Evolutionary conservation across 2,888 invertebrate species (phyloP).

Genomic region (Deroplatys truncata): DNA sequence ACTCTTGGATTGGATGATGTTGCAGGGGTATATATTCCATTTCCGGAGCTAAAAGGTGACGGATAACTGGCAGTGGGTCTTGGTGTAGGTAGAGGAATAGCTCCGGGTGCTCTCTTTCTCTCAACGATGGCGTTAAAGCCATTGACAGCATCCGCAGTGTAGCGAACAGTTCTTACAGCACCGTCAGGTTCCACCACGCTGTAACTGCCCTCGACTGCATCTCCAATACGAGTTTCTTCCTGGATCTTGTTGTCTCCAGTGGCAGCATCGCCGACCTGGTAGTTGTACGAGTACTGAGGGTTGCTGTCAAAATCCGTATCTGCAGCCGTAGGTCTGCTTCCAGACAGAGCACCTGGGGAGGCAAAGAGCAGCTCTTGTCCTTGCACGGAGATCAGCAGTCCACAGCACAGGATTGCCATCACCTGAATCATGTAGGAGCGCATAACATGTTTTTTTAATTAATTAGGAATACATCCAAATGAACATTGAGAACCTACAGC

Average conservation of each 20-base stretch:
- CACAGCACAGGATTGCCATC: not conserved
- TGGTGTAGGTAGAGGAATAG: not conserved
- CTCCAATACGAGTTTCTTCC: slow-evolving; percentile 27
- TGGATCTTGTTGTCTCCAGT: slow-evolving; percentile 29
- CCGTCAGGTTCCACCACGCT: slow-evolving; percentile 28
- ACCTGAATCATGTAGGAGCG: not conserved
- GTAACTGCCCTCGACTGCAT: slow-evolving; percentile 26
- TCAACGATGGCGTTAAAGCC: slow-evolving; percentile 29
- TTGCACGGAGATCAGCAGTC: not conserved
- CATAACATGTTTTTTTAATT: too few species aligned
- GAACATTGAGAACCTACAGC: too few species aligned
- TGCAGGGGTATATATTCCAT: not conserved
- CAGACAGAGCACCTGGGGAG: slow-evolving; percentile 6
- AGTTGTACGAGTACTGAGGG: slow-evolving; percentile 25
- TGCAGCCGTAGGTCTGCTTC: not conserved
- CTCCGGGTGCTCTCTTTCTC: not conserved
- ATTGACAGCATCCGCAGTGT: slow-evolving; percentile 26
- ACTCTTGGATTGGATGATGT: not conserved
- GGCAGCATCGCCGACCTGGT: slow-evolving; percentile 22
- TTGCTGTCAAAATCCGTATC: not conserved
- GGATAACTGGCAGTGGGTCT: not conserved
- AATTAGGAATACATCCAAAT: too few species aligned
- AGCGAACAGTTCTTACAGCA: slow-evolving; percentile 25
- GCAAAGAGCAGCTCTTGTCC: not conserved
- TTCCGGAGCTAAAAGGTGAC: not conserved